Conservation (phyloP, 2,888 invertebrate genomes). For the Frankliniella fusca region DNA sequence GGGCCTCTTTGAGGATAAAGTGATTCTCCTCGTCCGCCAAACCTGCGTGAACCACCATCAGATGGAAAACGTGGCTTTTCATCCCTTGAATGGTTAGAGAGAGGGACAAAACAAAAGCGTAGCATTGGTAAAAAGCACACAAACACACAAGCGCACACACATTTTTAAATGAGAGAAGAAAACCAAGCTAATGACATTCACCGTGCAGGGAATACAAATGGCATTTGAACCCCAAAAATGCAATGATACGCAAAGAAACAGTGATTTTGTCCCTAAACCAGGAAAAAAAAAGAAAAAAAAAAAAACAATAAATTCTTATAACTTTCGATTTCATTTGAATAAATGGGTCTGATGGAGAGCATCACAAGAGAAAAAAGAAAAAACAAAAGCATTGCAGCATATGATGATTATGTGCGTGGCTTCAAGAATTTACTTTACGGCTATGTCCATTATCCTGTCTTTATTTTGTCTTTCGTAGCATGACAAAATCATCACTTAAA, state of each 20-base stretch:
- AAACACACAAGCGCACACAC: not conserved
- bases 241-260: no score
- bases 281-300: not conserved
- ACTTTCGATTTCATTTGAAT: not conserved
- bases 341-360: not conserved
- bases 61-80: conserved; percentile 22
- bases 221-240: no score
- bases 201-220: not conserved
- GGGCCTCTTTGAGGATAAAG: conserved; percentile 43
- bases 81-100: conserved; percentile 14
- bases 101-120: not conserved
- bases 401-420: not conserved
- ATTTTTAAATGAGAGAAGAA: not conserved
- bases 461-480: no score
- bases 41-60: conserved; percentile 23
- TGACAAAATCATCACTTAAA: no score
- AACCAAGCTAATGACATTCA: not conserved
- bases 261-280: no score
- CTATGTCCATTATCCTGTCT: no score
- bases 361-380: not conserved
- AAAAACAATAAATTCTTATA: not conserved
- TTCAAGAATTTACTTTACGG: no score
- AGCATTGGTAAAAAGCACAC: conserved; percentile 22
- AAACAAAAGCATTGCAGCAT: not conserved
- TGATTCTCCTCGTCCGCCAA: conserved; percentile 46